These are phyloP conservation scores for Microctonus brassicae DNA, from an alignment of 2,888 invertebrate genomes.

Conservation along the genomic window DNA sequence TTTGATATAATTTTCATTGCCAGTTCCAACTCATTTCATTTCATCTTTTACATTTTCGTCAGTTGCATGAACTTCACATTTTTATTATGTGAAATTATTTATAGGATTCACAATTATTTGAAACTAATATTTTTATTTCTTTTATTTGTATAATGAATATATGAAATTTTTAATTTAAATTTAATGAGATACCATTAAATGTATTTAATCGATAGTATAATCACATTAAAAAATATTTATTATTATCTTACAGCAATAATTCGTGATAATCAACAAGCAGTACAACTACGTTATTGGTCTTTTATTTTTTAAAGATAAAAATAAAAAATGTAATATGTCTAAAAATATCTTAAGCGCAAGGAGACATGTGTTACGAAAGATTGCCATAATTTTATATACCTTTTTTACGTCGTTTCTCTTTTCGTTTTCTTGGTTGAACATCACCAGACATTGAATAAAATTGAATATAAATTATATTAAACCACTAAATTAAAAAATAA, in stretches of 20 bases:
- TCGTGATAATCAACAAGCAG: no score
- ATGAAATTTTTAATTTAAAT: no score
- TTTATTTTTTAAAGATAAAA: slow-evolving; percentile 42
- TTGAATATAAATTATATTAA: neutral
- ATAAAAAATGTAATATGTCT: slow-evolving; percentile 49
- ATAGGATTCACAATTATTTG: slow-evolving; percentile 2
- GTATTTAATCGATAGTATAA: neutral
- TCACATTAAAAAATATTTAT: neutral
- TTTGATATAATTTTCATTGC: slow-evolving; percentile 16
- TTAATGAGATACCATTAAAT: neutral
- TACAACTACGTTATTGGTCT: neutral
- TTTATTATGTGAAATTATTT: neutral
- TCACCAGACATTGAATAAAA: slow-evolving; percentile 86
- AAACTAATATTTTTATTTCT: neutral
- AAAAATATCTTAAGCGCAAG: slow-evolving; percentile 57
- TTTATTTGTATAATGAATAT: no score
- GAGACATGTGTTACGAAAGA: slow-evolving; percentile 56
- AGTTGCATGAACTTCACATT: slow-evolving; percentile 1
- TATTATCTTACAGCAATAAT: neutral
- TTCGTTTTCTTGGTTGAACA: slow-evolving; percentile 87
- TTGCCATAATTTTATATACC: slow-evolving; percentile 72
- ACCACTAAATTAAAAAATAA: slow-evolving; percentile 7
- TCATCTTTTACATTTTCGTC: neutral
- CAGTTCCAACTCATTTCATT: slow-evolving; percentile 25
- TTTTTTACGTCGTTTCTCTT: slow-evolving; percentile 86